phyloP scores from a whole-genome alignment of 2,113 vertebrate genomes.

The Chionodraco myersi region DNA sequence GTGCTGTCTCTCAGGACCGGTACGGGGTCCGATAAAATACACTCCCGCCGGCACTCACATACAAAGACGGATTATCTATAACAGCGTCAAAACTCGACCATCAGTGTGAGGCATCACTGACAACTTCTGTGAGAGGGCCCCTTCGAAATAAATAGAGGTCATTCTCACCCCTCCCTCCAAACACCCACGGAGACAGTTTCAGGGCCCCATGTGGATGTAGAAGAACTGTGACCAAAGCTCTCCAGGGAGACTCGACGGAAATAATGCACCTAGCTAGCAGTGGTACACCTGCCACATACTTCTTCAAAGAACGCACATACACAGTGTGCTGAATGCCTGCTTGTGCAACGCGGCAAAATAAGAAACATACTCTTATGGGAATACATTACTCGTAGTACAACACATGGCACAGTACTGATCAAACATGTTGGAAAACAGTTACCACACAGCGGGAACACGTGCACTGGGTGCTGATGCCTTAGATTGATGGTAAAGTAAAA shows the following conservation, averaged over 20 bases:
- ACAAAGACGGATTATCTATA: slow-evolving; percentile 63
- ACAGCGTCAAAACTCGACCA: slow-evolving; percentile 64
- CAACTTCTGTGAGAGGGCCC: slow-evolving; percentile 56
- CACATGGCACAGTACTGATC: slow-evolving; percentile 47
- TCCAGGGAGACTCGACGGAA: slow-evolving; percentile 50
- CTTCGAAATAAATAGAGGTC: slow-evolving; percentile 76
- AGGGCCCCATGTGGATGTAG: slow-evolving; percentile 58
- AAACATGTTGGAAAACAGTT: slow-evolving; percentile 52
- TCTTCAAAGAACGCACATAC: slow-evolving; percentile 63
- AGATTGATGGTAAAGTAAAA: slow-evolving; percentile 60
- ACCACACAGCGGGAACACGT: slow-evolving; percentile 43
- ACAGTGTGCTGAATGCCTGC: slow-evolving; percentile 29
- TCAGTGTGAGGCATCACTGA: slow-evolving; percentile 66
- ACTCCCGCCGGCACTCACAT: background rate
- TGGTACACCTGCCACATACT: slow-evolving; percentile 67
- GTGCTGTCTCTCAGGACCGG: slow-evolving; percentile 42
- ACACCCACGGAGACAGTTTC: slow-evolving; percentile 53
- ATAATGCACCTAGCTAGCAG: slow-evolving; percentile 53
- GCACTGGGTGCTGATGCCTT: slow-evolving; percentile 24
- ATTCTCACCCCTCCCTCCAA: slow-evolving; percentile 48
- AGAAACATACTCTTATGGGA: slow-evolving; percentile 64
- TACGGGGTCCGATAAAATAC: slow-evolving; percentile 13
- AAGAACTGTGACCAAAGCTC: slow-evolving; percentile 59
- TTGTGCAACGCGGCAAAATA: slow-evolving; percentile 33
- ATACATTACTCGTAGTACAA: slow-evolving; percentile 54